Evolutionary conservation across 2,888 invertebrate species (phyloP).

Genomic region (Ommatoiulus sabulosus): DNA sequence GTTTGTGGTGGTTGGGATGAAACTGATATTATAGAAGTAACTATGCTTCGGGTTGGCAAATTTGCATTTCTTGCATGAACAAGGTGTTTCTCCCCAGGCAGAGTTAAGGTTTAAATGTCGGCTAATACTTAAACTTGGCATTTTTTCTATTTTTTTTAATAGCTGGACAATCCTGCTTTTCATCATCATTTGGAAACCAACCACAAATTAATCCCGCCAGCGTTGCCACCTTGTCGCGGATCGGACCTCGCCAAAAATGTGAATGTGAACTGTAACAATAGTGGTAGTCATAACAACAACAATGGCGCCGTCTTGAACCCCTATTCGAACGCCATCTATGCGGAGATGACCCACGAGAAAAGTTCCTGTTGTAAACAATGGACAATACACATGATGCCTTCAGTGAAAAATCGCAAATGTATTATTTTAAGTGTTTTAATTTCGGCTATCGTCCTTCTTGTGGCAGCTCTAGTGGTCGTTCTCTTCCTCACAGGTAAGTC

Average conservation of each 20-base stretch:
- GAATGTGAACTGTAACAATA: slow-evolving; percentile 48
- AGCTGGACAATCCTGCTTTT: slow-evolving; percentile 48
- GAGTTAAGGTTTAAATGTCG: neutral
- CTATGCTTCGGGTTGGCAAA: neutral
- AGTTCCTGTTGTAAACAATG: slow-evolving; percentile 47
- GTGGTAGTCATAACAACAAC: slow-evolving; percentile 45
- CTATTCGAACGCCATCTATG: slow-evolving; percentile 10
- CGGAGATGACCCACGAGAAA: slow-evolving; percentile 19
- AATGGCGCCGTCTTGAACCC: slow-evolving; percentile 33
- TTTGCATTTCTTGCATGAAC: neutral
- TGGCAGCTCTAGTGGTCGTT: slow-evolving; percentile 48
- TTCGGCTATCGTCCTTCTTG: slow-evolving; percentile 48
- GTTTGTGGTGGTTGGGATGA: neutral
- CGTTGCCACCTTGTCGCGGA: slow-evolving; percentile 42
- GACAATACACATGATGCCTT: slow-evolving; percentile 39
- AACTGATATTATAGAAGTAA: neutral
- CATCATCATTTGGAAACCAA: slow-evolving; percentile 41
- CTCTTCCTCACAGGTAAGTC: slow-evolving; percentile 32
- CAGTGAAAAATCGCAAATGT: slow-evolving; percentile 46
- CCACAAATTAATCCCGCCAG: slow-evolving; percentile 42
- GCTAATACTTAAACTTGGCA: neutral
- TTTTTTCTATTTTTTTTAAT: neutral
- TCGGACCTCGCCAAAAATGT: slow-evolving; percentile 21
- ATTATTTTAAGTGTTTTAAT: slow-evolving; percentile 44
- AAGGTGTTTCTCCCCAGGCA: neutral